Percentiles rank a stretch among this genome's conserved stretches.
phyloP scores from a whole-genome alignment of 2,113 vertebrate species.

The Craseonycteris thonglongyai region DNA sequence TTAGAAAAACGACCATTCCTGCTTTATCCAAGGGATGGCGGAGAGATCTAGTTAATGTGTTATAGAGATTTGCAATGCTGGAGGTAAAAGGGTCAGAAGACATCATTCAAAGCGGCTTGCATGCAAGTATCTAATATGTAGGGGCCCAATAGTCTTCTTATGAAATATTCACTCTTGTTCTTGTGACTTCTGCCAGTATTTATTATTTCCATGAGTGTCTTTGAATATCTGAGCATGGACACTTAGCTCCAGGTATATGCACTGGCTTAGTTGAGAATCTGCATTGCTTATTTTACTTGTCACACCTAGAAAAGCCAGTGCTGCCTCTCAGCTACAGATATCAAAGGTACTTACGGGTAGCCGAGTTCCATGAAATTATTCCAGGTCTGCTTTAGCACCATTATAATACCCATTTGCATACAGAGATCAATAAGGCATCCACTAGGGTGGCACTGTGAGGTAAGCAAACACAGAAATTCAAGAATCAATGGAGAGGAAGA shows the following conservation, averaged over 20 bases:
- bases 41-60: background rate
- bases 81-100: background rate
- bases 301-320: background rate
- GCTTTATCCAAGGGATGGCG: background rate
- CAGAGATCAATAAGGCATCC: constrained; percentile 98
- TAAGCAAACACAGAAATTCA: constrained; percentile 26
- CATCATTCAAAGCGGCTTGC: background rate
- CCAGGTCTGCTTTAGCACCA: constrained; percentile 98
- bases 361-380: constrained; percentile 98
- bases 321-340: background rate
- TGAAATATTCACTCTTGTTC: background rate
- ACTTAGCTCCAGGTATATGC: background rate
- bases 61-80: background rate
- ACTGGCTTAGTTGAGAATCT: background rate
- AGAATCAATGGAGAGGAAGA: background rate
- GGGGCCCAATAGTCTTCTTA: background rate
- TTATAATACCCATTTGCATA: constrained; percentile 98
- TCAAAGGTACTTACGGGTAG: constrained; percentile 88
- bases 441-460: constrained; percentile 92
- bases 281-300: constrained; percentile 28
- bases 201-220: background rate
- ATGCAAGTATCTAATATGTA: background rate
- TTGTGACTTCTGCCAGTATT: background rate
- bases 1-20: background rate
- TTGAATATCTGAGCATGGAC: background rate